Evolutionary conservation across 2,113 vertebrate species (phyloP).

Genomic region (Cynoglossus semilaevis): DNA sequence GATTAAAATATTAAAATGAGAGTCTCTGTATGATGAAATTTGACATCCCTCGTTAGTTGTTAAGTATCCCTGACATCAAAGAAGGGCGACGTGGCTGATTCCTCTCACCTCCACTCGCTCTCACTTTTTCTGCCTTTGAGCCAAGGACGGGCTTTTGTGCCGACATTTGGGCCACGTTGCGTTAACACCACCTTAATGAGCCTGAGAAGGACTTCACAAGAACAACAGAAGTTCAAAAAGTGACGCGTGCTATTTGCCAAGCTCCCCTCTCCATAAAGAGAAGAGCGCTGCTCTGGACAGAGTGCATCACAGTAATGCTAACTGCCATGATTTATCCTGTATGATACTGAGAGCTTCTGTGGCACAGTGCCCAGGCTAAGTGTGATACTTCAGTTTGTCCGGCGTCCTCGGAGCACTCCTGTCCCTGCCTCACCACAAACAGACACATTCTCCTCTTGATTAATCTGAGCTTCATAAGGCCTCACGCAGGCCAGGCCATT

Average conservation of each 20-base stretch:
- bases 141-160: slow-evolving; percentile 15
- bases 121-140: slow-evolving; percentile 25
- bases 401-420: slow-evolving; percentile 6
- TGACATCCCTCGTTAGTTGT: slow-evolving; percentile 57
- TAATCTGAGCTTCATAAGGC: slow-evolving; percentile 4
- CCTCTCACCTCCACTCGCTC: too few species aligned
- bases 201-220: slow-evolving; percentile 18
- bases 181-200: slow-evolving; percentile 8
- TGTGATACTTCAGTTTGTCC: slow-evolving; percentile 36
- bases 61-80: slow-evolving; percentile 49
- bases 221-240: slow-evolving; percentile 34
- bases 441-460: slow-evolving; percentile 27
- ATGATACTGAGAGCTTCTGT: slow-evolving; percentile 65
- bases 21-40: too few species aligned
- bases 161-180: slow-evolving; percentile 10
- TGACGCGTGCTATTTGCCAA: slow-evolving; percentile 30
- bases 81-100: slow-evolving; percentile 40
- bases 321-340: slow-evolving; percentile 54
- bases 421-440: slow-evolving; percentile 7
- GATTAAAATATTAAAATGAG: too few species aligned
- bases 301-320: slow-evolving; percentile 23
- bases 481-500: slow-evolving; percentile 7
- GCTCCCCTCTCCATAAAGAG: slow-evolving; percentile 12
- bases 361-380: slow-evolving; percentile 53
- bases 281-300: slow-evolving; percentile 14